phyloP scores from a whole-genome alignment of 2,797 vertebrate species.

The Thalassophryne amazonica region DNA sequence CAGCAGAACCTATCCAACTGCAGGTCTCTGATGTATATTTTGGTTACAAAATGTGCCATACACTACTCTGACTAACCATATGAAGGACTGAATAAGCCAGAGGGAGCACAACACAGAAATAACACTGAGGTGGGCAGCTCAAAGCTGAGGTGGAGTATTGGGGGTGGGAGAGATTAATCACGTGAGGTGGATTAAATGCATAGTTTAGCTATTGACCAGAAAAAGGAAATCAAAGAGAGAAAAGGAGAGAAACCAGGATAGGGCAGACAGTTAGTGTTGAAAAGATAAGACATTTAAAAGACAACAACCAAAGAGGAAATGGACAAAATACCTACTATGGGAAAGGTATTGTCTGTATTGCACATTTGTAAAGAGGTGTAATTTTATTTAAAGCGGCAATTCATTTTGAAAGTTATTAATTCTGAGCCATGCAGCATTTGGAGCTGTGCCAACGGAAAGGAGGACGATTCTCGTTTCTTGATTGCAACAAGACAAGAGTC shows the following conservation, averaged over 20 bases:
- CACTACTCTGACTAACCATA: no score
- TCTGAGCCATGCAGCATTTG: no score
- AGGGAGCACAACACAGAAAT: background rate
- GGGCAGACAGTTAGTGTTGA: background rate
- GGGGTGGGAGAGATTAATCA: constrained; percentile 34
- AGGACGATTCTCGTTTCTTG: no score
- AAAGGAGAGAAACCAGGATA: constrained; percentile 3
- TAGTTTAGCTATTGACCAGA: constrained; percentile 22
- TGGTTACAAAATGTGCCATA: no score
- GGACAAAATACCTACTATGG: background rate
- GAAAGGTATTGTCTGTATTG: no score
- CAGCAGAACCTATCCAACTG: no score
- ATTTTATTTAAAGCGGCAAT: no score
- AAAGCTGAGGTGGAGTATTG: constrained; percentile 5
- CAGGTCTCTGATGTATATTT: no score
- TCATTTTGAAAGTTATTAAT: no score
- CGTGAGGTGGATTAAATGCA: constrained; percentile 49
- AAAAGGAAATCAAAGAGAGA: background rate
- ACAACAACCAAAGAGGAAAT: background rate
- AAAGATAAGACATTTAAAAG: background rate
- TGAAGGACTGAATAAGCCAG: background rate
- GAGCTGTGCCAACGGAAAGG: no score
- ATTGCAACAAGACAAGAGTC: no score
- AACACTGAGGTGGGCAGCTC: constrained; percentile 12
- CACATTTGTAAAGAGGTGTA: no score